phyloP scores from a whole-genome alignment of 2,888 invertebrate species.

The Cremastobaeus sp. region DNA sequence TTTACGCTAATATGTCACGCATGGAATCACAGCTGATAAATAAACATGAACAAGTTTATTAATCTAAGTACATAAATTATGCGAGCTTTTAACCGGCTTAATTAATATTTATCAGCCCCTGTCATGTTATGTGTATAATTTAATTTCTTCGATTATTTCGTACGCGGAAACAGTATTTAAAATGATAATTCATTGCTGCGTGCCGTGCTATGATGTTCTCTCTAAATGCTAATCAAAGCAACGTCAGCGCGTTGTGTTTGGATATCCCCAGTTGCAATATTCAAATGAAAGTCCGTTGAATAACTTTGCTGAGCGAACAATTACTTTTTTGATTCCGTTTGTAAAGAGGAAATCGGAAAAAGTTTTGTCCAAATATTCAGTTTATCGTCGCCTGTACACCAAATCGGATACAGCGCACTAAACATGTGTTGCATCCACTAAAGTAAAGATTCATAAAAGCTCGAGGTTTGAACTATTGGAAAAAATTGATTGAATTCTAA shows the following conservation, averaged over 20 bases:
- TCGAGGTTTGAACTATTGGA: no score
- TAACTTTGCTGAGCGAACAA: conserved; percentile 1
- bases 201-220: no score
- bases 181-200: conserved; percentile 2
- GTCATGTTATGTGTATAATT: conserved; percentile 2
- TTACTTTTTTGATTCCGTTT: conserved; percentile 9
- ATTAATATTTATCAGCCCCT: conserved; percentile 19
- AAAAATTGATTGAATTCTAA: no score
- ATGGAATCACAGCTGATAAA: conserved; percentile 1
- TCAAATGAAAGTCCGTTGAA: background rate
- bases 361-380: background rate
- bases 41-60: conserved; percentile 14
- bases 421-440: no score
- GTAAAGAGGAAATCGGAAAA: background rate
- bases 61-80: no score
- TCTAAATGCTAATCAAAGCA: conserved; percentile 2
- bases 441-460: no score
- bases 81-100: no score
- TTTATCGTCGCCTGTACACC: no score
- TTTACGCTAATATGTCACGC: background rate
- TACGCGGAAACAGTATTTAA: background rate
- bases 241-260: background rate
- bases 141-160: conserved; percentile 3
- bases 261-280: conserved; percentile 1
- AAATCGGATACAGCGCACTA: no score